These are phyloP conservation scores for Eupithecia subumbrata DNA, from an alignment of 2,888 invertebrate species.

Conservation along the genomic window DNA sequence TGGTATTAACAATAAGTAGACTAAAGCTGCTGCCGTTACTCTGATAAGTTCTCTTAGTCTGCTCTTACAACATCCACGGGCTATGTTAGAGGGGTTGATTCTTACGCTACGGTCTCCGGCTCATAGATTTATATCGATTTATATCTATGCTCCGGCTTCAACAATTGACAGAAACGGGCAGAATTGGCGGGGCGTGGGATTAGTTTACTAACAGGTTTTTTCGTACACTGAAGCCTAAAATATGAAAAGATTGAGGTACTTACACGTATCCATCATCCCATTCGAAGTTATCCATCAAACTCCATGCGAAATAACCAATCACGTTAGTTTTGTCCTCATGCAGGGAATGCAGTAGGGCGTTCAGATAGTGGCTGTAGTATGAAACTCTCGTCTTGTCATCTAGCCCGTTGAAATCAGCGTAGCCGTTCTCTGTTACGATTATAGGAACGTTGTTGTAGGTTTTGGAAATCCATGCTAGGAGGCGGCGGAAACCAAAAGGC, in stretches of 20 bases:
- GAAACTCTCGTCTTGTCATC: slow-evolving; percentile 83
- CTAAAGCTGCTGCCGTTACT: too few relatives aligned
- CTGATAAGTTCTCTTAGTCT: too few relatives aligned
- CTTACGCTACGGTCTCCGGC: too few relatives aligned
- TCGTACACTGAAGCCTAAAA: not conserved
- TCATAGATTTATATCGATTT: too few relatives aligned
- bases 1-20: too few relatives aligned
- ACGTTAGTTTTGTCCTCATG: slow-evolving; percentile 86
- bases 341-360: slow-evolving; percentile 77
- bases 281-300: slow-evolving; percentile 93
- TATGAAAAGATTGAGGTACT: slow-evolving; percentile 59
- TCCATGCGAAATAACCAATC: slow-evolving; percentile 91
- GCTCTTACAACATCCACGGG: too few relatives aligned
- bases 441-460: slow-evolving; percentile 81
- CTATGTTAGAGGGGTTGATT: too few relatives aligned
- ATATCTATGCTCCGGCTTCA: too few relatives aligned
- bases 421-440: slow-evolving; percentile 84
- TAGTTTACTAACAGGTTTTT: too few relatives aligned
- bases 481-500: slow-evolving; percentile 83
- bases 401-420: slow-evolving; percentile 78
- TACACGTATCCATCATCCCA: slow-evolving; percentile 91
- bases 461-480: slow-evolving; percentile 81
- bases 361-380: slow-evolving; percentile 82
- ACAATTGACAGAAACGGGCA: too few relatives aligned
- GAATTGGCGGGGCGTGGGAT: too few relatives aligned